Conservation (phyloP, 2,113 vertebrate genomes). For the Ibidorhyncha struthersii region DNA sequence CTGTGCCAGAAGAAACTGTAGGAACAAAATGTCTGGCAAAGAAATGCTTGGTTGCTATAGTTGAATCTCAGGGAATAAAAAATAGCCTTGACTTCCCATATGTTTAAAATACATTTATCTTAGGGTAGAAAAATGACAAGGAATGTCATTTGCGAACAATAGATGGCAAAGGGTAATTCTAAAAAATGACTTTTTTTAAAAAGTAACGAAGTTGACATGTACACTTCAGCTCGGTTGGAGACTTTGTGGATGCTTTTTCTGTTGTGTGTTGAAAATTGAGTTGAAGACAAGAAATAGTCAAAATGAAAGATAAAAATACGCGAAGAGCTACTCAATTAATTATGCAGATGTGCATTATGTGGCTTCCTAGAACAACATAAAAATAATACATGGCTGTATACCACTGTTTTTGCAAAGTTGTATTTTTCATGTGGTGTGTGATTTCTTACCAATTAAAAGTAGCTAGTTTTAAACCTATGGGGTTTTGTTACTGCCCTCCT, state of each 20-base stretch:
- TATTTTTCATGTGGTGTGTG: background rate
- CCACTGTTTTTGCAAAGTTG: background rate
- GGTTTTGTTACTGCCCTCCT: background rate
- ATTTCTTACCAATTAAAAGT: background rate
- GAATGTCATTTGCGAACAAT: background rate
- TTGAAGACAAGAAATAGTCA: background rate
- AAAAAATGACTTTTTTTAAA: background rate
- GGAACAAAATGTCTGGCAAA: background rate
- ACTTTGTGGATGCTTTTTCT: background rate
- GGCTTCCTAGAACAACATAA: background rate
- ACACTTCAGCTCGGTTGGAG: background rate
- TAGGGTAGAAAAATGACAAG: background rate
- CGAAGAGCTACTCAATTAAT: background rate
- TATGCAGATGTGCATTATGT: background rate
- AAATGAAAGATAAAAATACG: background rate
- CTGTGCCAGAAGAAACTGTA: background rate
- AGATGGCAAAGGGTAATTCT: background rate
- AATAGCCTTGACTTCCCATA: background rate
- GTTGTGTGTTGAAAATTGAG: background rate
- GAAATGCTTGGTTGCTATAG: background rate
- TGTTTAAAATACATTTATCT: background rate
- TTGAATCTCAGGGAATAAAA: background rate
- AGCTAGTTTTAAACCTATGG: background rate
- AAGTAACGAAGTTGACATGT: background rate
- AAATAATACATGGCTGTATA: background rate